Evolutionary conservation across 1,140 invertebrate species (phyloP), one percentile per base, ranked within the genome.

Genomic region (Megathymus violae): DNA sequence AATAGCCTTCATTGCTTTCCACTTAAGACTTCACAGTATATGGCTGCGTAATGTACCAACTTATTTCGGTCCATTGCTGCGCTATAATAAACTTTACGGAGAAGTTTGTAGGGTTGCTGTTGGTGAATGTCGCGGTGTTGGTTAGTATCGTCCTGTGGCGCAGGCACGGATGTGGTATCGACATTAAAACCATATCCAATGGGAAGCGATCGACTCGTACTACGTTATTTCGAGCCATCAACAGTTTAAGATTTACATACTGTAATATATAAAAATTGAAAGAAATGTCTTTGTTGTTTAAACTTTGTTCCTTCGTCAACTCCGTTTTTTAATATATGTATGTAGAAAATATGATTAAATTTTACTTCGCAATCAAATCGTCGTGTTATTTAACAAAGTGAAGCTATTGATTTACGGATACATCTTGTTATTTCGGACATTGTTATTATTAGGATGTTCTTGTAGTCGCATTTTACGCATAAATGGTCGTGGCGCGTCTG

Each of bases 101-200:
- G 9, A 25, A 1, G 16, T 5, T 13, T 66, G 69, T 64, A 27
- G 59, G 36, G 44, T 43, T 31, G 22, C 1, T 9, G 7, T 25
- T 13, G 10, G 40, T 16, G 40, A 16, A 36, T 19, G 9, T 34
- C n/a, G 43, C 14, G 46, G 19, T 64, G 51, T 69, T 63, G 25
- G 27, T 22, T 31, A 14, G 40, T 41, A 62, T 64, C 80, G 82
- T 87, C 84, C 84, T 82, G 84, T 79, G 73, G 72, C 77, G 77
- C 73, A 69, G 70, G 80, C 77, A 65, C 82, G 84, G 84, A 87
- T 87, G 84, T 79, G 82, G 82, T 67, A 70, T 71, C 56, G 58
- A 69, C 68, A 80, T 74, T 72, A 82, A 78, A 82, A 80, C 78
- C 71, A 81, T 78, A 76, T 75, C 68, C 54, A 52, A 60, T 54